These are phyloP conservation scores for Zoanthus sansibaricus DNA, from an alignment of 92 coral and sea anemone genomes.

Conservation along the genomic window DNA sequence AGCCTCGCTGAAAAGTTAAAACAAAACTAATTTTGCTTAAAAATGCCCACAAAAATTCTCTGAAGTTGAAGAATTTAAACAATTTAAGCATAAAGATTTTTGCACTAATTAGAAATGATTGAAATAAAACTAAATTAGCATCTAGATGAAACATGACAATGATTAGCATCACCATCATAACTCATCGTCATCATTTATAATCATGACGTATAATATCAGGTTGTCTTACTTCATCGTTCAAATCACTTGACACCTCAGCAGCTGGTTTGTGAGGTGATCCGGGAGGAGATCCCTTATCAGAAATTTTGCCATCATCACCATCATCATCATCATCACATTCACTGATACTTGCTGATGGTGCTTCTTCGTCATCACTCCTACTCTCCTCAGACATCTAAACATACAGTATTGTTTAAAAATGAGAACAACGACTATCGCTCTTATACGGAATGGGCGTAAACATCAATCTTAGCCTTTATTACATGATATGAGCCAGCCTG, in stretches of 20 bases:
- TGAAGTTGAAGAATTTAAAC: too few relatives aligned
- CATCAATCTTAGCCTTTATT: neutral
- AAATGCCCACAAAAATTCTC: too few relatives aligned
- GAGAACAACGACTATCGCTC: neutral
- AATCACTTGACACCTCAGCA: neutral
- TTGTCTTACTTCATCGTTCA: constrained; percentile 24
- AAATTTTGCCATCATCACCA: neutral
- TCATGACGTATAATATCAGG: neutral
- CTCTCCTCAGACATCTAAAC: constrained; percentile 25
- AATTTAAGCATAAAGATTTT: too few relatives aligned
- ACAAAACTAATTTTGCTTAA: too few relatives aligned
- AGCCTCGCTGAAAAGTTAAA: too few relatives aligned
- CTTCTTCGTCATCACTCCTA: constrained; percentile 5
- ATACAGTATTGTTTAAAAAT: neutral
- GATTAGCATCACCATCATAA: too few relatives aligned
- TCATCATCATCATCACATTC: constrained; percentile 17
- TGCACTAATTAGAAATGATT: too few relatives aligned
- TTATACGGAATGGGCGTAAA: too few relatives aligned
- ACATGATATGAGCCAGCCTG: neutral
- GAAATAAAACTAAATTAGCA: too few relatives aligned
- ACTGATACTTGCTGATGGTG: neutral
- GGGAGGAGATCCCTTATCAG: too few relatives aligned
- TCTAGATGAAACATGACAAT: too few relatives aligned
- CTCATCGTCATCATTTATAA: neutral
- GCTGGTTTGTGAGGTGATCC: neutral